These are phyloP conservation scores for Dendrocincla fuliginosa DNA, from an alignment of 2,797 vertebrate species.

Conservation along the genomic window DNA sequence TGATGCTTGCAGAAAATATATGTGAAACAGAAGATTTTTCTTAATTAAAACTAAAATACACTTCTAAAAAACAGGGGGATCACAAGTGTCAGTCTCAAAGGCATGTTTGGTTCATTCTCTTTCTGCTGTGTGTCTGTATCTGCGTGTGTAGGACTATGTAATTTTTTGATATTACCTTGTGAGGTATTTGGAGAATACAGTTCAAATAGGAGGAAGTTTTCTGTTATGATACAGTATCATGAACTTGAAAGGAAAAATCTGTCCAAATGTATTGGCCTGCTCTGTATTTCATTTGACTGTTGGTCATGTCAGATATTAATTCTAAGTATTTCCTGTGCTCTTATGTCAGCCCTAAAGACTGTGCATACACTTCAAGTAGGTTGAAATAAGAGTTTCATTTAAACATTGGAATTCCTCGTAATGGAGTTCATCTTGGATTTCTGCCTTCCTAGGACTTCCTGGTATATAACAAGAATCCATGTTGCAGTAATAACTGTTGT, in stretches of 20 bases:
- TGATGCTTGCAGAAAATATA: not conserved
- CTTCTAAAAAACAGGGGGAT: not conserved
- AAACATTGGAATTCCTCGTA: not conserved
- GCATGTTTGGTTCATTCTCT: not conserved
- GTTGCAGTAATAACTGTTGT: not conserved
- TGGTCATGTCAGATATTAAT: not conserved
- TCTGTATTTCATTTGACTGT: not conserved
- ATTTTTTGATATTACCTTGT: not conserved
- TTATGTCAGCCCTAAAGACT: not conserved
- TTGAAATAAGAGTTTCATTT: not conserved
- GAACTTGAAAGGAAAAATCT: not conserved
- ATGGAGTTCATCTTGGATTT: not conserved
- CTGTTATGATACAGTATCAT: not conserved
- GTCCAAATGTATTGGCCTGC: not conserved
- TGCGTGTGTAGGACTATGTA: accelerated
- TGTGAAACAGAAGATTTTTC: not conserved
- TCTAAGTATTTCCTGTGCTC: not conserved
- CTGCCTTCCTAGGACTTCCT: not conserved
- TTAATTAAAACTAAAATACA: not conserved
- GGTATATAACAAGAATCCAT: not conserved
- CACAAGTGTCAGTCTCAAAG: not conserved
- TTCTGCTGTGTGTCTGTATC: not conserved
- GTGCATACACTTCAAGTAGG: not conserved
- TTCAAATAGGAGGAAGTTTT: not conserved
- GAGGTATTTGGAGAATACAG: not conserved